Percentiles rank a stretch among this genome's conserved stretches.
These are phyloP conservation scores for Arvicanthis niloticus DNA, from an alignment of 2,113 vertebrate species.

Conservation along the genomic window DNA sequence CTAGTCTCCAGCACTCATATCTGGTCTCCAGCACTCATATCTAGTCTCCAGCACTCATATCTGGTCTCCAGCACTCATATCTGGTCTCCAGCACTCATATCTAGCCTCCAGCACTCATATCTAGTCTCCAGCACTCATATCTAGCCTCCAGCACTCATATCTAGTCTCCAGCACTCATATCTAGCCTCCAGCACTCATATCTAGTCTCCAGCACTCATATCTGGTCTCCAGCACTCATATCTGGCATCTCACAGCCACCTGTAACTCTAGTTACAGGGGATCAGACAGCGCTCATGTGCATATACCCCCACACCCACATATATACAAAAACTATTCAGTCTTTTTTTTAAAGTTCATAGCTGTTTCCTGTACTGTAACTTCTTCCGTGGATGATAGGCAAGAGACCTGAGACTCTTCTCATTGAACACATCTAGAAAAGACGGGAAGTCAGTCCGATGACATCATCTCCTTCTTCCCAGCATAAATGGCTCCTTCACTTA, in stretches of 20 bases:
- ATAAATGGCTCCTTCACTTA: neutral
- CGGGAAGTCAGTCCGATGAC: neutral
- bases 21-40: neutral
- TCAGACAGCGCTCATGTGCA: neutral
- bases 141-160: neutral
- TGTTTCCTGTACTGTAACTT: neutral
- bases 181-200: neutral
- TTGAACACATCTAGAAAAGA: neutral
- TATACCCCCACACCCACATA: neutral
- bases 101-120: neutral
- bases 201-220: no score
- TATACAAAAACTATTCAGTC: neutral
- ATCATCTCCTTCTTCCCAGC: neutral
- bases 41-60: no score
- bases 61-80: neutral
- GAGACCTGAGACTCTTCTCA: neutral
- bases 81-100: neutral
- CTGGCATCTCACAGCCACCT: neutral
- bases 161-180: no score
- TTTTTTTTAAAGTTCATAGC: neutral
- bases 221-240: neutral
- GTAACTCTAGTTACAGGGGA: neutral
- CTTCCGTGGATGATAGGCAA: neutral
- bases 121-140: neutral
- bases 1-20: neutral